Conservation (phyloP, 2,113 vertebrate species). For the Maccullochella peelii region DNA sequence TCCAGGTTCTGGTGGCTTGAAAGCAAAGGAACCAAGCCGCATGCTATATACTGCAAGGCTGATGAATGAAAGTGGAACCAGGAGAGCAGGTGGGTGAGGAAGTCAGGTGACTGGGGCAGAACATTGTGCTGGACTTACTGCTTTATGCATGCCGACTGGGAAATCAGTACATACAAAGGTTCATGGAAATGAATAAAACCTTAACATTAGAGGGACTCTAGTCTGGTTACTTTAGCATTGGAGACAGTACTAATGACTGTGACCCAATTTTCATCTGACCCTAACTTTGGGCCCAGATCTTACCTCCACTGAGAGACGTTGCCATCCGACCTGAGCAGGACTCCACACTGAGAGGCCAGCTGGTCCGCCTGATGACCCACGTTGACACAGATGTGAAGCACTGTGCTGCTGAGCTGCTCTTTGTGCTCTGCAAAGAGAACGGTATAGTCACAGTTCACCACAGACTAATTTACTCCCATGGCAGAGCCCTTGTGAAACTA, state of each 20-base stretch:
- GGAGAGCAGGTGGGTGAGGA: too few relatives aligned
- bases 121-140: background rate
- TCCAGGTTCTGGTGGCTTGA: too few relatives aligned
- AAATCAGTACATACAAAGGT: background rate
- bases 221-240: background rate
- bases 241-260: background rate
- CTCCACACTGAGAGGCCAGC: conserved; percentile 70
- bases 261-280: background rate
- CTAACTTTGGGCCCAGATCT: conserved; percentile 57
- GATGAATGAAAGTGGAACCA: too few relatives aligned
- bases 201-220: background rate
- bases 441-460: conserved; percentile 56
- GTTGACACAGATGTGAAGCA: conserved; percentile 85
- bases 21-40: too few relatives aligned
- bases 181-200: background rate
- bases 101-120: background rate
- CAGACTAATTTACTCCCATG: too few relatives aligned
- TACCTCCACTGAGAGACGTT: conserved; percentile 77
- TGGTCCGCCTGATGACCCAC: conserved; percentile 84
- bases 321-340: conserved; percentile 76
- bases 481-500: background rate
- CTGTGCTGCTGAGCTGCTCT: conserved; percentile 84
- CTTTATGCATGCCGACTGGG: background rate
- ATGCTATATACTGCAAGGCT: too few relatives aligned
- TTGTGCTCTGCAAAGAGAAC: conserved; percentile 86